These are phyloP conservation scores for Harpegnathos saltator DNA, from an alignment of 1,140 invertebrate species.

Conservation along the genomic window DNA sequence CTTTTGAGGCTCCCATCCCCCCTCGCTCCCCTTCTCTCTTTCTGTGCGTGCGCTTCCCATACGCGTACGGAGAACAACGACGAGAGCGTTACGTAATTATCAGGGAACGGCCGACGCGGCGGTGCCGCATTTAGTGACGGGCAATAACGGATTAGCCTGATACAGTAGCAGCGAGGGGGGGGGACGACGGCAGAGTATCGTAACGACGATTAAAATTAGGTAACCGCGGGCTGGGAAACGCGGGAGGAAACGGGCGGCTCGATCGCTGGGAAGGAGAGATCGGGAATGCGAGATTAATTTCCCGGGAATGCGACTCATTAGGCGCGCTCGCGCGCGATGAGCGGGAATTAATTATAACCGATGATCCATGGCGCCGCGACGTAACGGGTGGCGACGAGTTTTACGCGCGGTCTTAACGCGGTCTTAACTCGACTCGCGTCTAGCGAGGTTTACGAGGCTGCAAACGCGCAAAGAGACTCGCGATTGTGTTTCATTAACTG, in stretches of 20 bases:
- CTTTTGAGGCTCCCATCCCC: too few species aligned
- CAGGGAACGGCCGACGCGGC: conserved; percentile 1
- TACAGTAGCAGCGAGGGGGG: background rate
- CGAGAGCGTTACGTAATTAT: conserved; percentile 56
- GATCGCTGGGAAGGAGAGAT: conserved; percentile 43
- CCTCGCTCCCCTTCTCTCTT: too few species aligned
- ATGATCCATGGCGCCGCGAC: conserved; percentile 8
- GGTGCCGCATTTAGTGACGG: conserved; percentile 20
- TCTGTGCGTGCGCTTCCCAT: conserved; percentile 53
- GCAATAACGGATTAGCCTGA: conserved; percentile 51
- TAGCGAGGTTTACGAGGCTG: conserved; percentile 11
- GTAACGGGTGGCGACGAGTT: conserved; percentile 16
- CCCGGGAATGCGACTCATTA: conserved; percentile 63
- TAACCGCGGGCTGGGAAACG: conserved; percentile 47
- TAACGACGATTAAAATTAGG: conserved; percentile 55
- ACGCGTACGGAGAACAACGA: background rate
- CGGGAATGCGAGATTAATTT: conserved; percentile 53
- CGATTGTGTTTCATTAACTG: conserved; percentile 2
- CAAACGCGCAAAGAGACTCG: background rate
- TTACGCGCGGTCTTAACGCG: background rate
- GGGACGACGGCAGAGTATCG: background rate
- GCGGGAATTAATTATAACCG: conserved; percentile 22
- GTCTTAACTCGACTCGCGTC: background rate
- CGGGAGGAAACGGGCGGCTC: background rate
- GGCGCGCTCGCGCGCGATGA: conserved; percentile 26